Evolutionary conservation across 2,113 vertebrate species (phyloP).

Genomic region (Hemibagrus wyckioides): DNA sequence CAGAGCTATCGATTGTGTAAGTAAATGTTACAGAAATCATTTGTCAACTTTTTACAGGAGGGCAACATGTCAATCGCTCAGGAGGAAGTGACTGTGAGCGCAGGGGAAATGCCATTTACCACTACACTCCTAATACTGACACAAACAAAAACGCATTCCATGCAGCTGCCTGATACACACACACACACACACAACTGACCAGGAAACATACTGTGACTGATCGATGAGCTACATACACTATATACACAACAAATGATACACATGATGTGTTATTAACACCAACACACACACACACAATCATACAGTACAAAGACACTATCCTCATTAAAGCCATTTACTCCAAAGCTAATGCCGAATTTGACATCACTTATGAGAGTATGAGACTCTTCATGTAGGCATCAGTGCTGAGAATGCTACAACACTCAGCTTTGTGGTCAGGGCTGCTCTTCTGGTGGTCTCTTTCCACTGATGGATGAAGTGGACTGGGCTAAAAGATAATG

Average conservation of each 20-base stretch:
- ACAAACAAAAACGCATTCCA: conserved; percentile 35
- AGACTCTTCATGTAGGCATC: not conserved
- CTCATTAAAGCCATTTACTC: not conserved
- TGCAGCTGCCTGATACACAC: conserved; percentile 51
- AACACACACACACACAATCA: no score
- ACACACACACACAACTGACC: conserved; percentile 76
- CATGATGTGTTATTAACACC: not conserved
- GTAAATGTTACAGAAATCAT: conserved; percentile 93
- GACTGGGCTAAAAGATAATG: not conserved
- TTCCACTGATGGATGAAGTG: not conserved
- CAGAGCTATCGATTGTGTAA: conserved; percentile 91
- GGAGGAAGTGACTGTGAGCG: conserved; percentile 51
- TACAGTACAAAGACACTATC: no score
- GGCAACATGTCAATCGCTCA: conserved; percentile 78
- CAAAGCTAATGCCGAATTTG: not conserved
- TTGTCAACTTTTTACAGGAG: conserved; percentile 85
- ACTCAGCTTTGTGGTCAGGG: not conserved
- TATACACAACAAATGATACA: not conserved
- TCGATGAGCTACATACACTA: not conserved
- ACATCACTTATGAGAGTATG: not conserved
- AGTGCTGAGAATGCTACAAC: not conserved
- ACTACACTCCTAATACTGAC: conserved; percentile 32
- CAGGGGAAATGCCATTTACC: conserved; percentile 50
- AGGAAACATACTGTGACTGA: conserved; percentile 76
- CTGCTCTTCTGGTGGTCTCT: not conserved